A percentile compares a stretch with the other conserved stretches of the same genome.
Evolutionary conservation across 2,797 vertebrate species (phyloP).

Genomic region (Halcyon chelicuti): DNA sequence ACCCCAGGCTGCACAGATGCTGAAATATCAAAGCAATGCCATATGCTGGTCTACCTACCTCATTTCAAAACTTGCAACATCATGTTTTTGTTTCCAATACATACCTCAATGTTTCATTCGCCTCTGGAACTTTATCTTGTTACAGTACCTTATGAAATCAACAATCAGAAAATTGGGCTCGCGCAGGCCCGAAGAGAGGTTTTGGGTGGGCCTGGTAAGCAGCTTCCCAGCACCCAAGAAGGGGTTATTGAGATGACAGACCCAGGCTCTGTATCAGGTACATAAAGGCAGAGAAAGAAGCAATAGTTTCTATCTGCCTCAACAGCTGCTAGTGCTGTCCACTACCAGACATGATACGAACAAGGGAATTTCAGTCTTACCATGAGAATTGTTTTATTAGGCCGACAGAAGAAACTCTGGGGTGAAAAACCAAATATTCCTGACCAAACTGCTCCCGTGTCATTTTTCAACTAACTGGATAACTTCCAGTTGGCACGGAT

Average conservation of each 20-base stretch:
- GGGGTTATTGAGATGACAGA: neutral
- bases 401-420: conserved; percentile 35
- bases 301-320: neutral
- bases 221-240: neutral
- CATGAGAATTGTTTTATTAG: conserved; percentile 42
- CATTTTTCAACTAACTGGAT: conserved; percentile 41
- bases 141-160: neutral
- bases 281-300: neutral
- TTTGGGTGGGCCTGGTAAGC: neutral
- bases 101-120: neutral
- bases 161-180: neutral
- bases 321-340: neutral
- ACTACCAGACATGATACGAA: neutral
- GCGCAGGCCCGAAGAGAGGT: neutral
- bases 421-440: conserved; percentile 52
- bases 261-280: neutral
- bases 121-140: neutral
- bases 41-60: neutral
- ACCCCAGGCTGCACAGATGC: neutral
- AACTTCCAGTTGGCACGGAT: conserved; percentile 48
- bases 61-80: neutral
- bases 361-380: neutral
- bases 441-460: conserved; percentile 36
- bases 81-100: neutral
- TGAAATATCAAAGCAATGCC: neutral